These are phyloP conservation scores for Listronotus bonariensis DNA, from an alignment of 1,140 invertebrate species.

Conservation along the genomic window DNA sequence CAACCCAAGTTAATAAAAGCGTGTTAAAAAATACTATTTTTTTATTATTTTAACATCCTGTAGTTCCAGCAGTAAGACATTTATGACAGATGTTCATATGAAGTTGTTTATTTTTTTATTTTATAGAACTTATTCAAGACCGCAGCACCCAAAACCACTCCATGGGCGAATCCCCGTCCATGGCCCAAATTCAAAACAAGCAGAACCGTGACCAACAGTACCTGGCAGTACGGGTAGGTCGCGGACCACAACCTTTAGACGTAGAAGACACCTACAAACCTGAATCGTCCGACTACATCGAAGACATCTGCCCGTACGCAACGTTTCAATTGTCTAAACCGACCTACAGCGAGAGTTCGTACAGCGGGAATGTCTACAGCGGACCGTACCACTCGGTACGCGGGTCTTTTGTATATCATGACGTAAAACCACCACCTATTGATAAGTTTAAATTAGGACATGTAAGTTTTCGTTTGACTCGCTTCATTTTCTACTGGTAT, in stretches of 20 bases:
- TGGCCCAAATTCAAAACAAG: slow-evolving; percentile 76
- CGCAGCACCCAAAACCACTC: slow-evolving; percentile 52
- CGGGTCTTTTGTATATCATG: slow-evolving; percentile 89
- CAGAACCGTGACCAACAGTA: slow-evolving; percentile 77
- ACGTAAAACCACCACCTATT: slow-evolving; percentile 67
- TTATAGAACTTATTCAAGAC: slow-evolving; percentile 57
- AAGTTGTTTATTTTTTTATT: slow-evolving; percentile 8
- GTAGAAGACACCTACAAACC: slow-evolving; percentile 54
- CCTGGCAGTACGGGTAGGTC: slow-evolving; percentile 61
- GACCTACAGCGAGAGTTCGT: slow-evolving; percentile 84
- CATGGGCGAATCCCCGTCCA: slow-evolving; percentile 69
- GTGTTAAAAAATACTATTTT: too few relatives aligned
- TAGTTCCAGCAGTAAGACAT: too few relatives aligned
- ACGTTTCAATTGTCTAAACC: slow-evolving; percentile 88
- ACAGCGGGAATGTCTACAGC: slow-evolving; percentile 85
- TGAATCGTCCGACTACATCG: slow-evolving; percentile 73
- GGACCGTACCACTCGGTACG: slow-evolving; percentile 83
- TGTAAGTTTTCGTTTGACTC: slow-evolving; percentile 55
- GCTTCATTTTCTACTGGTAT: slow-evolving; percentile 3
- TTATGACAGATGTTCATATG: too few relatives aligned
- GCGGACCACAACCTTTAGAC: slow-evolving; percentile 53
- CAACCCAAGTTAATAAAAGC: too few relatives aligned
- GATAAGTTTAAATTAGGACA: slow-evolving; percentile 66
- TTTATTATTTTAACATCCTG: too few relatives aligned
- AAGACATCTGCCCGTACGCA: slow-evolving; percentile 89